Evolutionary conservation across 2,113 vertebrate genomes (phyloP).

Genomic region (Silurus glanis): DNA sequence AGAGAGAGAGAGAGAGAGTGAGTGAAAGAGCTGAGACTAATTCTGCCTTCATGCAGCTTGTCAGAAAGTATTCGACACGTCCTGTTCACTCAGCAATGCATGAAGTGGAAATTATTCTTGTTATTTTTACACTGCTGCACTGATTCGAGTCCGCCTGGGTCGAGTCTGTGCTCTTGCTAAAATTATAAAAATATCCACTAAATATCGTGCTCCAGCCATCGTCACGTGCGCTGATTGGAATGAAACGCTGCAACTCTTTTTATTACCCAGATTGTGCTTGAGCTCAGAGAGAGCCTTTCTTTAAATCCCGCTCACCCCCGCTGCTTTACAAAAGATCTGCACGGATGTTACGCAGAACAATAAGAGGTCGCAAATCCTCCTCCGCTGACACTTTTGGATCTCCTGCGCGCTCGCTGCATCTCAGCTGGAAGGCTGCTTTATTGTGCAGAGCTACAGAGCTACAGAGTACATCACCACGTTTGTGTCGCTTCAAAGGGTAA

Average conservation of each 20-base stretch:
- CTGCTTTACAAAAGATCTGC: slow-evolving; percentile 41
- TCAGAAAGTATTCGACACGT: slow-evolving; percentile 41
- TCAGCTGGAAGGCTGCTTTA: slow-evolving; percentile 42
- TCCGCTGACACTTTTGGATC: slow-evolving; percentile 36
- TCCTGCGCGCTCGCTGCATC: slow-evolving; percentile 41
- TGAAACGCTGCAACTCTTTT: slow-evolving; percentile 12
- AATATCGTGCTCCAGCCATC: slow-evolving; percentile 35
- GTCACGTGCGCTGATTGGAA: slow-evolving; percentile 10
- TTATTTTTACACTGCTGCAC: slow-evolving; percentile 53
- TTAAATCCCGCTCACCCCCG: slow-evolving; percentile 18
- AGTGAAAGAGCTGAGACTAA: slow-evolving; percentile 33
- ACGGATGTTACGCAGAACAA: slow-evolving; percentile 45
- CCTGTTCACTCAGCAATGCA: slow-evolving; percentile 28
- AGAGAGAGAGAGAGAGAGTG: neutral
- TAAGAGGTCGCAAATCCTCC: slow-evolving; percentile 47
- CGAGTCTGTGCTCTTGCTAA: slow-evolving; percentile 36
- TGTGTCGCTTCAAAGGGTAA: slow-evolving; percentile 41
- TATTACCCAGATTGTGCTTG: slow-evolving; percentile 27
- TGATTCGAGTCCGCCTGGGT: slow-evolving; percentile 40
- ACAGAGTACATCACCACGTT: slow-evolving; percentile 28
- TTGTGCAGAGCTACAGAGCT: neutral
- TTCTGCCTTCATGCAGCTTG: slow-evolving; percentile 35
- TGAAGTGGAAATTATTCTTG: slow-evolving; percentile 44
- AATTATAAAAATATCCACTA: slow-evolving; percentile 21
- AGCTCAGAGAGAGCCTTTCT: slow-evolving; percentile 35